These are phyloP conservation scores for Elephas maximus DNA, from an alignment of 2,113 vertebrate genomes.

Conservation along the genomic window DNA sequence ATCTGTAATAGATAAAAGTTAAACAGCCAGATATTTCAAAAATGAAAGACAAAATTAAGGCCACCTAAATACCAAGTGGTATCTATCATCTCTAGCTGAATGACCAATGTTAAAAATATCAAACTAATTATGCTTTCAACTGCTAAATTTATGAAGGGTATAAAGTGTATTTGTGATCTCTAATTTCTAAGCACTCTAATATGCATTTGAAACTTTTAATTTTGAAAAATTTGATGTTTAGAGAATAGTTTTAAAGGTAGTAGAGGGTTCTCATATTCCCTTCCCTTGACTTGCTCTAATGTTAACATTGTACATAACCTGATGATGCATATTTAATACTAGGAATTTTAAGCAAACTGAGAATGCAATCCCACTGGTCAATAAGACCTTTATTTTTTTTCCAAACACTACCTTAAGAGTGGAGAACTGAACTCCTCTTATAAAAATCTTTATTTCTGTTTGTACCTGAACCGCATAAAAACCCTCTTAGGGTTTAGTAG, in stretches of 20 bases:
- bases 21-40: constrained; percentile 14
- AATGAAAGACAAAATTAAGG: constrained; percentile 2
- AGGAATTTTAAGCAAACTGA: neutral
- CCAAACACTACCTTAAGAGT: neutral
- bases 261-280: neutral
- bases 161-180: neutral
- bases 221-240: constrained; percentile 29
- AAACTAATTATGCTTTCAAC: neutral
- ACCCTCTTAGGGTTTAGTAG: neutral
- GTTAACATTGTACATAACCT: neutral
- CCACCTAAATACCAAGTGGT: neutral
- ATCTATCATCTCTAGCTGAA: neutral
- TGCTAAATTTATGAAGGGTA: neutral
- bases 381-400: neutral
- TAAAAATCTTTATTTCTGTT: constrained; percentile 35
- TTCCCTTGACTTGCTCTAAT: neutral
- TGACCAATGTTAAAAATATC: constrained; percentile 13
- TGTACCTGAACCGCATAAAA: constrained; percentile 10
- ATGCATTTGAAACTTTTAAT: neutral
- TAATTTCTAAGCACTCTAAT: constrained; percentile 10
- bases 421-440: neutral
- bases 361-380: neutral
- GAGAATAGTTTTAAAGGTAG: neutral
- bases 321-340: neutral
- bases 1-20: neutral